Evolutionary conservation across 2,113 vertebrate genomes (phyloP), one percentile per base, ranked within the genome.

Genomic region (Sphyrna mokarran): DNA sequence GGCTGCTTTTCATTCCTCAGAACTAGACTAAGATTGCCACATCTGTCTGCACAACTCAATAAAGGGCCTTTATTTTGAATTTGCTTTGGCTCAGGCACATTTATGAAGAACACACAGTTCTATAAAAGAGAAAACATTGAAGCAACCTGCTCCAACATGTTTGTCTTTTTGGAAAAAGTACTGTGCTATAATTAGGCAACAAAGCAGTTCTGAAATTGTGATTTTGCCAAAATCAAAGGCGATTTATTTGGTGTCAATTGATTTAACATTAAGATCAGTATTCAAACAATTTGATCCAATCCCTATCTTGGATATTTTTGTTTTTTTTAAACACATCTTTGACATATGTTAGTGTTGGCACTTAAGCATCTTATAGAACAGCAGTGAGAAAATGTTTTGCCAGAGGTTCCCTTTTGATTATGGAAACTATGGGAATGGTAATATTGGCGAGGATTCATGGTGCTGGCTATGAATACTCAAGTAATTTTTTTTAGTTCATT

Each of bases 1-100:
- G n/a, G 16, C 90, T 68, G 63, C 90, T 94, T 94, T 94, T 94
- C 26, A 94, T 94, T 94, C 20, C 90, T 68, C 33, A 68, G 63
- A 94, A 33, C 63, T 68, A 66, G 22, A 63, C 90, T 61, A 94
- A 94, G 40, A 29, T 94, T 94, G 90, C 61, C 63, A 66, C 61
- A 94, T 94, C 58, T 94, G 61, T n/a, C 58, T 68, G n/a, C 16
- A 94, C 11, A 37, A 63, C 90, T 68, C 90, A 68, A 94, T 68
- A 23, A 68, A 94, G 90, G 68, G 90, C n/a, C 63, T 66, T 68
- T 94, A 94, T 68, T 94, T 93, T 7, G 66, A 61, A 66, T 93
- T 93, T 93, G 90, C 90, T 37, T 93, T 93, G 90, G 90, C 90
- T 94, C 61, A n/a, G 61, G 37, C 63, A 37, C 61, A 37, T 3